Evolutionary conservation across 2,888 invertebrate genomes (phyloP), one percentile per base, ranked within the genome.

Genomic region (Acronicta leporina): DNA sequence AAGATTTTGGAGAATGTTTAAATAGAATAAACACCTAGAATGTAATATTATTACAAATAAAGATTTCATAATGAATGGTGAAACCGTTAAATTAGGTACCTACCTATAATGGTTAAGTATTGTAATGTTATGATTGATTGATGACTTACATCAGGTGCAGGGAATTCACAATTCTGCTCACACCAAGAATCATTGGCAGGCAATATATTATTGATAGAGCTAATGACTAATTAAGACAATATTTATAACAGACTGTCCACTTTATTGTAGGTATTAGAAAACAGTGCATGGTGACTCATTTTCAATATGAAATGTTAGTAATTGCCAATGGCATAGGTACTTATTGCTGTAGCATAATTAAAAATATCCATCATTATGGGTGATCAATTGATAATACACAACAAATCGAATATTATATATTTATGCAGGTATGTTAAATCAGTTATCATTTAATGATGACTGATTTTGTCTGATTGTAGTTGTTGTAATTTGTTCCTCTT

Each of bases 241-340:
- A 1, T 25, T 46, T 14, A 45, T 14, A 43, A 44, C 33, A 33
- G 33, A 33, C 35, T 50, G 52, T 38, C 61, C 30, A 25, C 38
- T 63, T 44, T 45, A 74, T 42, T 53, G 43, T 20, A 60, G 46
- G 57, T 45, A 68, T 62, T 59, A 68, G 44, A 75, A 63, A 75
- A 54, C 47, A 72, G 16, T 20, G 51, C 43, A 5, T 66, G 43
- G 46, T 77, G 77, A 77, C 45, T 77, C 74, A 77, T 53, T 68
- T 42, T 62, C 41, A 49, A 47, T 56, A 42, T 69, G 55, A 55
- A 60, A 73, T 64, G 57, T 73, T 58, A 73, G 60, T 66, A 60
- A 73, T 63, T 69, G 54, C 38, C 42, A 60, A 62, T 58, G 33
- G 52, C 41, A 38, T 56, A n/a, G n/a, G n/a, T n/a, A 33, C 48